Percentiles rank a stretch among this genome's conserved stretches.
These are phyloP conservation scores for Manacus vitellinus DNA, from an alignment of 2,113 vertebrate species.

Conservation along the genomic window DNA sequence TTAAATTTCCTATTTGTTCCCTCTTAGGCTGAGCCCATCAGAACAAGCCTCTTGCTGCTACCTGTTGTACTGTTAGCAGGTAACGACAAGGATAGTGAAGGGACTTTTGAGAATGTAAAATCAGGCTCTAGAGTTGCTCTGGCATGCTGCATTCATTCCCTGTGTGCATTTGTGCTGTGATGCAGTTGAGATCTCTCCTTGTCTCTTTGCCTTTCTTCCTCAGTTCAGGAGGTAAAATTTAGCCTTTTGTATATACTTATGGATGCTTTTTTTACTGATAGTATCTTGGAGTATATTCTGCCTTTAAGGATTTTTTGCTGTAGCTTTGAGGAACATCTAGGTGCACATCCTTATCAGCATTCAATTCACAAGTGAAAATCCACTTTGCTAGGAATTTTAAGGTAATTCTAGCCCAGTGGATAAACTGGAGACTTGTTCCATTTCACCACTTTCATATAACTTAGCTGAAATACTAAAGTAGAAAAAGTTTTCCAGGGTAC, in stretches of 20 bases:
- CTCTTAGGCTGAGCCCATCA: not conserved
- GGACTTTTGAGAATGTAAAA: not conserved
- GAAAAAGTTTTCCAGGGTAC: not conserved
- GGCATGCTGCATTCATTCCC: rapidly evolving
- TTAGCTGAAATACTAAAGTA: not conserved
- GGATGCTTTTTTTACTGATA: not conserved
- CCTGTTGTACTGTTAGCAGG: not conserved
- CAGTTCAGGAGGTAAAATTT: not conserved
- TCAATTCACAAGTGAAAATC: not conserved
- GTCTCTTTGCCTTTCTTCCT: not conserved
- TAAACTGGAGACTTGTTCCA: not conserved
- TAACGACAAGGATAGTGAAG: not conserved
- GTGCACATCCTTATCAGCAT: not conserved
- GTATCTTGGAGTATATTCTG: not conserved
- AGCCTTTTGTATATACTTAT: not conserved
- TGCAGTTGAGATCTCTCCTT: not conserved
- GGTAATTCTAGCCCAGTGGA: not conserved
- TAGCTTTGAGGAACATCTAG: not conserved
- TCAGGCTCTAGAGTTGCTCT: rapidly evolving
- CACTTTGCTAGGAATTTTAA: not conserved
- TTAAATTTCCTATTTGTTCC: not conserved
- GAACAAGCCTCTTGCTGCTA: not conserved
- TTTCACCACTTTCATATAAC: not conserved
- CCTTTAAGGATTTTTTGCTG: not conserved
- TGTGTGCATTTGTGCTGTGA: not conserved